phyloP scores from a whole-genome alignment of 2,888 invertebrate species.

The Germaria angustata region DNA sequence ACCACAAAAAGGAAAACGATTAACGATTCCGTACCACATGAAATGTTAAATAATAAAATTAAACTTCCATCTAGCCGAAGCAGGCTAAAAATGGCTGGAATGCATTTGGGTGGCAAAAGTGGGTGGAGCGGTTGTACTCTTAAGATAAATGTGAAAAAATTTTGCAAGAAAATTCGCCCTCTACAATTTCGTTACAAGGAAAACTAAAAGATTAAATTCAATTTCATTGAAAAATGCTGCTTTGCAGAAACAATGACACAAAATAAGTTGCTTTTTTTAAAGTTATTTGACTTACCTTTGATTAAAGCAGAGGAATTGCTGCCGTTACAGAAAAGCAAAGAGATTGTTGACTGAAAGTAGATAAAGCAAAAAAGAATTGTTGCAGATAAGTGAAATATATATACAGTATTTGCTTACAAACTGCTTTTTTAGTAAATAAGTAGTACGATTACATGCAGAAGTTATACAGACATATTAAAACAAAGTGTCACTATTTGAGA shows the following conservation, averaged over 20 bases:
- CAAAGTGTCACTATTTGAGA: no score
- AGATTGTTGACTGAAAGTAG: constrained; percentile 27
- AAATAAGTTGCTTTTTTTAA: neutral
- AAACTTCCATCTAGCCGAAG: constrained; percentile 5
- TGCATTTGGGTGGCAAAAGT: constrained; percentile 24
- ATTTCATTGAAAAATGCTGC: neutral
- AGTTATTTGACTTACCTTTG: constrained; percentile 30
- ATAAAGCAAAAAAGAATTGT: neutral
- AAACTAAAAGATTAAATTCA: constrained; percentile 6
- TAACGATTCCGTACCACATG: neutral
- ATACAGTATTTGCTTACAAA: neutral
- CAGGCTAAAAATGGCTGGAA: neutral
- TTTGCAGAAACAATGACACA: neutral
- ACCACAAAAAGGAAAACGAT: neutral
- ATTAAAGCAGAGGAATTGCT: neutral
- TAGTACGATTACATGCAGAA: neutral
- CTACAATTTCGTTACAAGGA: neutral
- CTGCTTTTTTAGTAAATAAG: constrained; percentile 3
- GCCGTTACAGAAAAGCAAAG: neutral
- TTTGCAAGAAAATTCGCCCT: neutral
- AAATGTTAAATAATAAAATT: constrained; percentile 29
- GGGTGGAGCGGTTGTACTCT: constrained; percentile 2
- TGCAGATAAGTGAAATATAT: neutral
- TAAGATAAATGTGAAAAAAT: neutral
- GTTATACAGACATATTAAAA: no score